Percentiles rank a stretch among this genome's conserved stretches.
These are phyloP conservation scores for Tetanocera ferruginea DNA, from an alignment of 2,888 invertebrate genomes.

Conservation along the genomic window DNA sequence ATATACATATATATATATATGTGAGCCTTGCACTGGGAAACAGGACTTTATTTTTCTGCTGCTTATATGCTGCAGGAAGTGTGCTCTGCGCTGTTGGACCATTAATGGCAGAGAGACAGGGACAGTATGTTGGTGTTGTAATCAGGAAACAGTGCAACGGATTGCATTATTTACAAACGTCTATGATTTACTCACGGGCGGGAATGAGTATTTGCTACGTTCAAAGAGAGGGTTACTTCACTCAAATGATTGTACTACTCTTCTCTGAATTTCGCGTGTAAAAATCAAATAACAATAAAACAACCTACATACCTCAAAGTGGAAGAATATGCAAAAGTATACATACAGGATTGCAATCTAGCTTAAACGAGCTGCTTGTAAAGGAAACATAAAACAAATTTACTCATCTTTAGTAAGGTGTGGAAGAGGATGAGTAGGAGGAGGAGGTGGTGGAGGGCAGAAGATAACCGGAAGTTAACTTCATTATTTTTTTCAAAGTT, in stretches of 20 bases:
- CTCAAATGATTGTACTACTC: neutral
- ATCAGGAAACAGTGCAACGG: conserved; percentile 15
- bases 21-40: conserved; percentile 29
- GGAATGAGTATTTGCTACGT: neutral
- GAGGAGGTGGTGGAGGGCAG: neutral
- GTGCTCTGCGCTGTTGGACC: neutral
- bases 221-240: neutral
- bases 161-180: conserved; percentile 33
- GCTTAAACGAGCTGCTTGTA: neutral
- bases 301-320: neutral
- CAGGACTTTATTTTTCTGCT: conserved; percentile 41
- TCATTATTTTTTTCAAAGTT: neutral
- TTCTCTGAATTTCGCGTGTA: conserved; percentile 2
- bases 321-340: conserved; percentile 28
- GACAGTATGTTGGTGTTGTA: conserved; percentile 16
- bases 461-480: neutral
- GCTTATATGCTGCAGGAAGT: neutral
- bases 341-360: conserved; percentile 15
- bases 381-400: too few relatives aligned
- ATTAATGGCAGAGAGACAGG: conserved; percentile 1
- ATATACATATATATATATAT: conserved; percentile 20
- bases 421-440: too few relatives aligned
- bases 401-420: too few relatives aligned
- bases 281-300: conserved; percentile 36
- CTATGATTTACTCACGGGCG: neutral